Evolutionary conservation across 2,113 vertebrate species (phyloP).

Genomic region (Thomomys bottae): DNA sequence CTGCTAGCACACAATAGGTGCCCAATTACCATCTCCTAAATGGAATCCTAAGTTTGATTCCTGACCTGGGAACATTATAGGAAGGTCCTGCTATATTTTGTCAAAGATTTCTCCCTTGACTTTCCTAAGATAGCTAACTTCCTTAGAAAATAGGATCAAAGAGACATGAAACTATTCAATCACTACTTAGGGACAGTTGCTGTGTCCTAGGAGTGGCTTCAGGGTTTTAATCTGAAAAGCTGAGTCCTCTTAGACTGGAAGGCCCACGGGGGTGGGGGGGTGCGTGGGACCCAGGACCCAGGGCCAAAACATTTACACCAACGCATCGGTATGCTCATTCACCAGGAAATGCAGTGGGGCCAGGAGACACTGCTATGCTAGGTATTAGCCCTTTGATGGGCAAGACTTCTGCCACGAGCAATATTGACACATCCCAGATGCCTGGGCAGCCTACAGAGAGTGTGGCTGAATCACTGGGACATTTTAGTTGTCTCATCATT

Average conservation of each 20-base stretch:
- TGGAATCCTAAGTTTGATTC: not conserved
- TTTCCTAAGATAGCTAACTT: not conserved
- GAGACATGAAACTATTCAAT: not conserved
- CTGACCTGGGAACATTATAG: not conserved
- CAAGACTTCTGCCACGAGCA: not conserved
- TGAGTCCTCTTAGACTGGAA: not conserved
- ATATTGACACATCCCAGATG: not conserved
- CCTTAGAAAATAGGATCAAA: constrained; percentile 22
- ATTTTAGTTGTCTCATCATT: not conserved
- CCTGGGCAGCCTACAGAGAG: not conserved
- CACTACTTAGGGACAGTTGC: not conserved
- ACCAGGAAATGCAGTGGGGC: not conserved
- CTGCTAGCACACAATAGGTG: not conserved
- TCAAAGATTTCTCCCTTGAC: not conserved
- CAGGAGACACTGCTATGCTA: not conserved
- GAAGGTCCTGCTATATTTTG: not conserved
- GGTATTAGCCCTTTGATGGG: not conserved
- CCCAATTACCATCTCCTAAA: not conserved
- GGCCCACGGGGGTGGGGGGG: not conserved
- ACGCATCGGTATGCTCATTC: not conserved
- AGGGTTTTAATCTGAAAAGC: constrained; percentile 1
- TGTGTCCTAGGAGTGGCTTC: not conserved
- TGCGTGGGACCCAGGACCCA: not conserved
- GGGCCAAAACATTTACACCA: not conserved
- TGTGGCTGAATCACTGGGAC: not conserved